Conservation (phyloP, 2,888 invertebrate species). For the Synanthedon tipuliformis region DNA sequence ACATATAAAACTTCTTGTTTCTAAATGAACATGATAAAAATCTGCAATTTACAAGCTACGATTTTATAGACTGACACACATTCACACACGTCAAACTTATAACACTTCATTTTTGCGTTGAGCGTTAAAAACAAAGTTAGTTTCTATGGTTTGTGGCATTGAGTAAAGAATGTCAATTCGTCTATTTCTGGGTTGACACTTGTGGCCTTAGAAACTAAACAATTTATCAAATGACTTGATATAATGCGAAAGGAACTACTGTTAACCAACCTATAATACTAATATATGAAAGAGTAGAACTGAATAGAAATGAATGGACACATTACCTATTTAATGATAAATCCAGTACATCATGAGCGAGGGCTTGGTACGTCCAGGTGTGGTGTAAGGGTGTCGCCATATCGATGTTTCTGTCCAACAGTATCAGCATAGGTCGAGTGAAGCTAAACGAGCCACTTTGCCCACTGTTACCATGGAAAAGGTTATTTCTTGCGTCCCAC, state of each 20-base stretch:
- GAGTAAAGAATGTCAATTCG: no score
- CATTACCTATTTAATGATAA: slow-evolving; percentile 84
- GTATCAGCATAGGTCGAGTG: slow-evolving; percentile 90
- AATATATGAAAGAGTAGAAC: neutral
- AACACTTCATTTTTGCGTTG: no score
- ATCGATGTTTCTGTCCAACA: slow-evolving; percentile 94
- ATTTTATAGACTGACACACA: no score
- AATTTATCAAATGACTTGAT: no score
- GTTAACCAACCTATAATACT: no score
- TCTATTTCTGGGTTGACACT: no score
- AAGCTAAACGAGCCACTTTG: slow-evolving; percentile 85
- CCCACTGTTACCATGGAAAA: slow-evolving; percentile 89
- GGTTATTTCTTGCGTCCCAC: slow-evolving; percentile 95
- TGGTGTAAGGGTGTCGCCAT: slow-evolving; percentile 98
- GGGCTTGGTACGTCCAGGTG: slow-evolving; percentile 99
- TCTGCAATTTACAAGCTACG: neutral
- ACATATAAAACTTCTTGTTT: neutral
- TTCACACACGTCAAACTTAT: no score
- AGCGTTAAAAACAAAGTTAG: no score
- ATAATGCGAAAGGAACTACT: no score
- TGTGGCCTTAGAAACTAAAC: no score
- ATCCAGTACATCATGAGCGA: slow-evolving; percentile 96
- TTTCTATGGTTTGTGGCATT: no score
- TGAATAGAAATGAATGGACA: neutral
- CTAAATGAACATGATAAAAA: neutral